A percentile compares a stretch with the other conserved stretches of the same genome.
phyloP scores from a whole-genome alignment of 2,113 vertebrate genomes.

The Actinemys pallida region DNA sequence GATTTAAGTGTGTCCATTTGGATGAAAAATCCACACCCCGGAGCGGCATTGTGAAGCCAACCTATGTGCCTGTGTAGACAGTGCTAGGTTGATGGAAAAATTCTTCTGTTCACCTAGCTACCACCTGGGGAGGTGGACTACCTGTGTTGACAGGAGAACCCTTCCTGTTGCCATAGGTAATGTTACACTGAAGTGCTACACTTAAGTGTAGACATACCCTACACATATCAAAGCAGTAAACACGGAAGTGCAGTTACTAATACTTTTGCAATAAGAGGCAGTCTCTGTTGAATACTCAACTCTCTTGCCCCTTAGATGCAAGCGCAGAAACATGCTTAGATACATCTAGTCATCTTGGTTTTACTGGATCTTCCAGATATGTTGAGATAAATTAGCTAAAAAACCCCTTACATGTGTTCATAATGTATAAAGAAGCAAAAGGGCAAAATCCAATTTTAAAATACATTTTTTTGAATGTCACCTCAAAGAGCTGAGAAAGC shows the following conservation, averaged over 20 bases:
- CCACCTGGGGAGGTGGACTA: no score
- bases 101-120: no score
- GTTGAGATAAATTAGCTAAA: not conserved
- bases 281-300: not conserved
- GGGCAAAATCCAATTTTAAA: not conserved
- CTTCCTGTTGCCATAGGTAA: no score
- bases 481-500: not conserved
- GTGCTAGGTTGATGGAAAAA: no score
- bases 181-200: no score
- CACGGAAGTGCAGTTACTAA: not conserved
- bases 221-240: not conserved
- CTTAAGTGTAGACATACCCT: not conserved
- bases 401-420: not conserved
- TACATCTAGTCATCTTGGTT: not conserved
- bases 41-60: not conserved
- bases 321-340: not conserved
- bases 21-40: not conserved
- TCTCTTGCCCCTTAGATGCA: not conserved
- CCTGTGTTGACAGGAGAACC: no score
- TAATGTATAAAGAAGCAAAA: not conserved
- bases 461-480: not conserved
- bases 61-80: not conserved
- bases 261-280: not conserved
- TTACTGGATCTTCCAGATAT: not conserved
- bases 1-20: not conserved